Base-by-base conservation (phyloP, 2,113 vertebrate species). In the Canis aureus region DNA sequence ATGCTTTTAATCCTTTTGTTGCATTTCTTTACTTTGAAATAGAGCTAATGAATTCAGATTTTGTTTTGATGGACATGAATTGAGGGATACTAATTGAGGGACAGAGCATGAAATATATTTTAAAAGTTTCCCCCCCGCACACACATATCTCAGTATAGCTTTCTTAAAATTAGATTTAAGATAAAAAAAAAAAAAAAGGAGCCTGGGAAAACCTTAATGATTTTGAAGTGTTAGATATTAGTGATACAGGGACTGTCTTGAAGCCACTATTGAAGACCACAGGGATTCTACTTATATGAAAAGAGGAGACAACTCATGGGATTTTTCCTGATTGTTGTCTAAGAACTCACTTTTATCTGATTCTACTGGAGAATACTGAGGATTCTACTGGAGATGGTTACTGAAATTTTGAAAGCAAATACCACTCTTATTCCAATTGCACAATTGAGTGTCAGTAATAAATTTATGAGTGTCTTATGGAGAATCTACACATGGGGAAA, bases 21-120 rank as follows among this genome's bases (percentile, higher is more conserved):
- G 53, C 55, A 93, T 98, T 98, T 97, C 64, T 29, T 87, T 91
- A 55, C 80, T 98, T 98, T 98, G 97, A 98, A 98, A 93, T 89
- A 80, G 83, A 98, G 89, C 89, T 96, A 97, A 88, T 97, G 84
- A 96, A 98, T 98, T 95, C 82, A 95, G 95, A 98, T 91, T 90
- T 94, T 96, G 60, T 96, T 91, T 84, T 97, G 92, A 97, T 97
- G 57, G 74, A 96, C 64, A 43, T 91, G 84, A 86, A 93, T n/a
- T 17, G 84, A 86, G 38, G 76, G 89, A 95, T 89, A 97, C 89
- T 97, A 96, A 97, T 97, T 96, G 55, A 97, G 96, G 97, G 94
- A 95, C 51, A 51, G 74, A 89, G 95, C 66, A 93, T 95, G 89
- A 96, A 97, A 97, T 98, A 97, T 95, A 59, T 83, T 83, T 98